phyloP scores from a whole-genome alignment of 2,113 vertebrate genomes.

The Zingel zingel region DNA sequence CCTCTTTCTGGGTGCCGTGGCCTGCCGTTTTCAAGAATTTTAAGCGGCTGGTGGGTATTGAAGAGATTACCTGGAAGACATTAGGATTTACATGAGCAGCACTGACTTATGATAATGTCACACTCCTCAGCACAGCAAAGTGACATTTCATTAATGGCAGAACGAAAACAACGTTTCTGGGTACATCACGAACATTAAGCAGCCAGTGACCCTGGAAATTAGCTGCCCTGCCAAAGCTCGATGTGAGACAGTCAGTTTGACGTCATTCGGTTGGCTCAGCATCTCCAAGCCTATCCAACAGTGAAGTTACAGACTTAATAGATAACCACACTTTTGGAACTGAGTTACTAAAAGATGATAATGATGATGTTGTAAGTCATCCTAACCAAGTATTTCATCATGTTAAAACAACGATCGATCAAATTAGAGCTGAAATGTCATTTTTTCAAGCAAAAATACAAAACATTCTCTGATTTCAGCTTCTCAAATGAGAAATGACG shows the following conservation, averaged over 20 bases:
- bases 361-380: neutral
- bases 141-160: slow-evolving; percentile 4
- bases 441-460: too few species aligned
- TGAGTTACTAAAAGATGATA: neutral
- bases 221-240: neutral
- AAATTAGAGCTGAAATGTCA: too few species aligned
- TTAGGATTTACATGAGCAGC: slow-evolving; percentile 14
- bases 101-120: neutral
- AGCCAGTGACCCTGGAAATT: slow-evolving; percentile 28
- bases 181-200: slow-evolving; percentile 1
- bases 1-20: slow-evolving; percentile 97
- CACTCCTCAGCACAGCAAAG: neutral
- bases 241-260: slow-evolving; percentile 2
- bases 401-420: too few species aligned
- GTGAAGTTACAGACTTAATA: neutral
- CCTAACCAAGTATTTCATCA: too few species aligned
- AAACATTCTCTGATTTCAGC: too few species aligned
- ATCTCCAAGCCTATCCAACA: neutral
- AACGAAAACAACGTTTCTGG: neutral
- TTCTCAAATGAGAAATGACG: too few species aligned
- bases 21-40: slow-evolving; percentile 98
- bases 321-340: neutral
- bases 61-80: slow-evolving; percentile 91
- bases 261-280: neutral
- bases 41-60: slow-evolving; percentile 96